Base-by-base conservation (phyloP, 92 coral and sea anemone genomes). In the Hydrozoanthus gracilis region DNA sequence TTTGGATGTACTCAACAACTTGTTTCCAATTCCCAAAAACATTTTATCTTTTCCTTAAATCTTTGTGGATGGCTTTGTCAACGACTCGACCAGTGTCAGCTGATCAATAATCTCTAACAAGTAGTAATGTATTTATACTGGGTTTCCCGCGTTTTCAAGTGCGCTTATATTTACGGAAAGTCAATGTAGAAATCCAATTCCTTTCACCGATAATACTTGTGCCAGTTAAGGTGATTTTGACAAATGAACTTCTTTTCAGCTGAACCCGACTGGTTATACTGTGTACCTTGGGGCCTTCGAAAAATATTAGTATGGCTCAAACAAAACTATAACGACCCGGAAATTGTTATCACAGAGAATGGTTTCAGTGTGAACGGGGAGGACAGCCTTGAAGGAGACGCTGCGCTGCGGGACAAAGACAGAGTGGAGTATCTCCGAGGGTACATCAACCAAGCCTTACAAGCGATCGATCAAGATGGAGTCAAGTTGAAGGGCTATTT, bases 401-500 rank as follows among this genome's bases (percentile, higher is more conserved):
- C 87, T 17, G 98, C 98, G 16, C 91, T 94, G 73, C 87, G 90
- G 14, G 98, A 95, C 80, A 87, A 67, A 18, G 98, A 92, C 66
- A 89, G 98, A 73, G 96, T 95, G 49, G 60, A 78, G 9, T 95
- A 87, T 75, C 85, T 92, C 74, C 69, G 20, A 20, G 92, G 91
- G 50, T 95, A 94, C 62, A 84, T 95, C 16, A 92, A 95, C 49
- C 94, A 95, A 73, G 94, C 96, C 14, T 76, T 92, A 10, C 92
- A 92, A 71, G 94, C 98, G 20, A 88, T 87, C 35, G 78, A 20
- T n/a, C 82, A 90, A 4, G 98, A 95, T 78, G 93, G 93, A 2
- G 98, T 95, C 12, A 90, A 92, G 48, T 90, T 95, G 12, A 94
- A 85, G 60, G 98, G 98, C n/a, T 96, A 96, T 67, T 96, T 96